Base-by-base conservation (phyloP, 2,113 vertebrate genomes). In the Setophaga coronata region DNA sequence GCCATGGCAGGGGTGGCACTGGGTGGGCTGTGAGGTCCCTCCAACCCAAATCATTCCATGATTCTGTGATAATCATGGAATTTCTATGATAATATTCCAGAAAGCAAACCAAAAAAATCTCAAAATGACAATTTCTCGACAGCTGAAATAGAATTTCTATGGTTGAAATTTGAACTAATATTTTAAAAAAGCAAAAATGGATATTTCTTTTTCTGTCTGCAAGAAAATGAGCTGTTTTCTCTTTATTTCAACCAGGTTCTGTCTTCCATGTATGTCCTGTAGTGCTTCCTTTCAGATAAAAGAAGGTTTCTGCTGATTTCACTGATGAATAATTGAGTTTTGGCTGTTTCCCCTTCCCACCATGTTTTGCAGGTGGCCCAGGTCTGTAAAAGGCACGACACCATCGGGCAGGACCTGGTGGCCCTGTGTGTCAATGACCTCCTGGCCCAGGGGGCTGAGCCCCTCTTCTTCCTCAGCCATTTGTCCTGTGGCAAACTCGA, bases 391-490 rank as follows among this genome's bases (percentile, higher is more conserved):
- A 97, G 94, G 25, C 98, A 99, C 0, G 73, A 93, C 81, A 95
- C 94, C 18, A 86, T 99, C 7, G 99, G 99, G 47, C 99, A 99
- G 94, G 99, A 99, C 86, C 97, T 99, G 97, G 98, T 99, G 64
- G 98, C 98, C 69, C 94, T 98, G 97, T 99, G 99, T 50, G 98
- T 99, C 66, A 99, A 99, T 26, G 98, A 98, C 2, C 96, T 99
- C 36, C 90, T 99, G 90, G 98, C 98, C 56, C 98, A 99, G 83
- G 99, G 99, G 14, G 99, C 99, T 0, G 98, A 99, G 95, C 98
- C 99, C 2, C 98, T 99, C 86, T 99, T 99, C 98, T 99, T 99
- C 96, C 98, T 99, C 28, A 97, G 96, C 80, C 98, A 99, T 58
- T 98, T 98, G 90, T 96, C 98, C 92, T 98, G 97, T 78, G 98